A percentile compares a stretch with the other conserved stretches of the same genome.
phyloP scores from a whole-genome alignment of 2,888 invertebrate genomes.

The Lasioglossum leucozonium region DNA sequence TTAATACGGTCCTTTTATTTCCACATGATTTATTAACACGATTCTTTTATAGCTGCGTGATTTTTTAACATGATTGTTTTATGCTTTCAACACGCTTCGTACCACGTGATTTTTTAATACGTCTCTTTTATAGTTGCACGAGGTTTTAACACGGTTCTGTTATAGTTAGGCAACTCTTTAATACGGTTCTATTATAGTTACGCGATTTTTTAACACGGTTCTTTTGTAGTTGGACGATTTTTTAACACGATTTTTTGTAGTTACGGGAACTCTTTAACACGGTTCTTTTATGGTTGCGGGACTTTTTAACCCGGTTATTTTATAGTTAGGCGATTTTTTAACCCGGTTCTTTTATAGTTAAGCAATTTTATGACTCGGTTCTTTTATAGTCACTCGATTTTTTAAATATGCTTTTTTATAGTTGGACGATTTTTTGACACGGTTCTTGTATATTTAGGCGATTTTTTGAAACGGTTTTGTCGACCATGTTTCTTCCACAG shows the following conservation, averaged over 20 bases:
- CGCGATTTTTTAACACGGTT: not conserved
- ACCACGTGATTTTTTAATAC: no score
- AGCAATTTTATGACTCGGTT: no score
- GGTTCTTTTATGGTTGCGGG: no score
- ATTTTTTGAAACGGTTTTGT: not conserved
- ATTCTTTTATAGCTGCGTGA: not conserved
- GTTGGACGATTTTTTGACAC: not conserved
- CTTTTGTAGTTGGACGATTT: not conserved
- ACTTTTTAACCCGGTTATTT: not conserved
- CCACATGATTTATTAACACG: not conserved
- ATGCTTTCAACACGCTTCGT: no score
- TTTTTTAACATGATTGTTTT: not conserved
- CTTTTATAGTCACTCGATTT: no score
- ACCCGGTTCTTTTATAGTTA: not conserved
- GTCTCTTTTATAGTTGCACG: no score
- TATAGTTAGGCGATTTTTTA: not conserved
- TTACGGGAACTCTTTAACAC: no score
- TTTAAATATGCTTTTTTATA: no score
- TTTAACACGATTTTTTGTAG: not conserved
- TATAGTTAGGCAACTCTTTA: not conserved
- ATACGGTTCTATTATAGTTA: not conserved
- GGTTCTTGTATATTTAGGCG: not conserved
- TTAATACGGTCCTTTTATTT: not conserved
- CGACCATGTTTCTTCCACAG: not conserved
- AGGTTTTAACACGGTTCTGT: not conserved